phyloP scores from a whole-genome alignment of 92 coral and sea anemone genomes.

The Zoanthus solanderi region DNA sequence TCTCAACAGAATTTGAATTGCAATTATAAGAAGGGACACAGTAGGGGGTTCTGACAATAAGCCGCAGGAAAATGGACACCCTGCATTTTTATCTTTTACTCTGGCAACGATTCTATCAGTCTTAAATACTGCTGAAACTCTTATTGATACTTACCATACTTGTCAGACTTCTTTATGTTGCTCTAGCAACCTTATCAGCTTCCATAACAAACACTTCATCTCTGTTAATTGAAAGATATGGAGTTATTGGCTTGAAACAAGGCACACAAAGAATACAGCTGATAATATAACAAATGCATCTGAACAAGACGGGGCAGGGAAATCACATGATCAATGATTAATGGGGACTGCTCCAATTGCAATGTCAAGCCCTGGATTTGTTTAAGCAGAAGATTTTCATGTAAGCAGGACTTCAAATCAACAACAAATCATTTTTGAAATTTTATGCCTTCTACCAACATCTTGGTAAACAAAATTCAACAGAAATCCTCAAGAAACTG shows the following conservation, averaged over 20 bases:
- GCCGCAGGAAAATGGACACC: background rate
- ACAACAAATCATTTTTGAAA: background rate
- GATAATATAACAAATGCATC: background rate
- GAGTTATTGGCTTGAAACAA: slow-evolving; percentile 4
- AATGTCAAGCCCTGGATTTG: slow-evolving; percentile 2
- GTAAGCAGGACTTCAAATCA: background rate
- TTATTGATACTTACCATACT: slow-evolving; percentile 25
- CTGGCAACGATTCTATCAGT: background rate
- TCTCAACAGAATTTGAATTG: background rate
- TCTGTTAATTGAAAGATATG: slow-evolving; percentile 11
- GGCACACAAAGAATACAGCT: slow-evolving; percentile 2
- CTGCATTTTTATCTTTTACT: background rate
- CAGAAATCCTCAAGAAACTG: slow-evolving; percentile 1
- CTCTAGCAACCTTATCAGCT: slow-evolving; percentile 37
- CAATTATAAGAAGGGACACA: background rate
- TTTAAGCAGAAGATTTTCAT: background rate
- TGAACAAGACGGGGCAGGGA: slow-evolving; percentile 3
- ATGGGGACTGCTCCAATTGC: background rate
- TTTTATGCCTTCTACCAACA: background rate
- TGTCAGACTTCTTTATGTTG: slow-evolving; percentile 13
- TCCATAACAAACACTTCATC: slow-evolving; percentile 34
- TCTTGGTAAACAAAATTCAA: background rate
- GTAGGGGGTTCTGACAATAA: background rate
- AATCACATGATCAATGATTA: background rate
- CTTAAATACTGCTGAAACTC: background rate